Base-by-base conservation (phyloP, 2,113 vertebrate genomes). In the Corydoras sp. region DNA sequence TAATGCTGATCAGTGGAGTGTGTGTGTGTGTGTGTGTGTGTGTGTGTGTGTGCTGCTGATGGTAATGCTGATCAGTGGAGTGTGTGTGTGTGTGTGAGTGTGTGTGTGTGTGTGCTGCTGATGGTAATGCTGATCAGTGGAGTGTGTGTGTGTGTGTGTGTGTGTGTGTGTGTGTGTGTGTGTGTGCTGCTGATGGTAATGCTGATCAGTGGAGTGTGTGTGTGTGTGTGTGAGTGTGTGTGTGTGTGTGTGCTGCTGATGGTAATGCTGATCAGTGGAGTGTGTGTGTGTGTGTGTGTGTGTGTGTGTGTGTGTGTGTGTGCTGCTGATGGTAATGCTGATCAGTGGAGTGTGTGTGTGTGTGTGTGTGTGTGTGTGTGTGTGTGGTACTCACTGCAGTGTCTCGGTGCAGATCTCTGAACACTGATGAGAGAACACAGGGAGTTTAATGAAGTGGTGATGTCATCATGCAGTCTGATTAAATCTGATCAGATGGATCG, bases 11-110 rank as follows among this genome's bases (percentile, higher is more conserved):
- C n/a, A n/a, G n/a, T n/a, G n/a, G n/a, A n/a, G 35, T 2, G 63
- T 58, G 56, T 24, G 32, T n/a, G 48, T 75, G 61, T 32, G 51
- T 64, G 24, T 43, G 18, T 54, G 50, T 15, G n/a, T 15, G n/a
- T 14, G 13, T 15, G 13, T 58, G 14, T 14, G 54, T 6, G 54
- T 56, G 10, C n/a, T n/a, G n/a, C n/a, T n/a, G n/a, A n/a, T n/a
- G n/a, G n/a, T n/a, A n/a, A n/a, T n/a, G n/a, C n/a, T n/a, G n/a
- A n/a, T n/a, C n/a, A n/a, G n/a, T n/a, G n/a, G n/a, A n/a, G 35
- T 2, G 63, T 58, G 56, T 24, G 32, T n/a, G 48, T 75, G 61
- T 32, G 51, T 64, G 24, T 43, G 18, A 43, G 50, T 15, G n/a
- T 15, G n/a, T 14, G 13, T 15, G 13, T 58, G 14, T 14, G 54